Evolutionary conservation across 2,113 vertebrate genomes (phyloP).

Genomic region (Cynopterus brachyotis): DNA sequence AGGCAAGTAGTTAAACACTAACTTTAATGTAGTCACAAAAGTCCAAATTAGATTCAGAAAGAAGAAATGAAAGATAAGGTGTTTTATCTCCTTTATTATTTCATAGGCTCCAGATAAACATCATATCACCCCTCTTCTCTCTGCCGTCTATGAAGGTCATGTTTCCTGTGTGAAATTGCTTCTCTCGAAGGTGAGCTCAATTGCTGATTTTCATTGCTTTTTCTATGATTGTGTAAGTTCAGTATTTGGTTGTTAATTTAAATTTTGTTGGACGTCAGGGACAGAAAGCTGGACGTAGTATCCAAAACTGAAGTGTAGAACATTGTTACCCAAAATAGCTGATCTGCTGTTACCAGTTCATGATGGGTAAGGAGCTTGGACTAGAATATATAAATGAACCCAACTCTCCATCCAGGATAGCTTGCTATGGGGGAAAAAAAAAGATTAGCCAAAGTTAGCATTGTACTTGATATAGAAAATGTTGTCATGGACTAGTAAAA

Average conservation of each 20-base stretch:
- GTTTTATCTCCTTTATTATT: conserved; percentile 61
- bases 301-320: background rate
- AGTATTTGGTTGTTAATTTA: background rate
- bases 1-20: background rate
- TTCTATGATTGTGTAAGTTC: background rate
- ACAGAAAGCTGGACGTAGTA: background rate
- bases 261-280: background rate
- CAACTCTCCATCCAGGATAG: background rate
- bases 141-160: conserved; percentile 93
- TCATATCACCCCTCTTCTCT: conserved; percentile 93
- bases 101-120: conserved; percentile 95
- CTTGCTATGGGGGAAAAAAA: background rate
- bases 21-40: background rate
- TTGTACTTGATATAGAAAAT: background rate
- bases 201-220: conserved; percentile 7
- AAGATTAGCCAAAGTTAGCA: background rate
- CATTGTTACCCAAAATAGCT: background rate
- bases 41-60: background rate
- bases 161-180: conserved; percentile 93
- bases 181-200: conserved; percentile 92
- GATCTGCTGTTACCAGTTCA: background rate
- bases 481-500: background rate
- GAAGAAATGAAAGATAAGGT: background rate
- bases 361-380: background rate
- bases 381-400: background rate